A percentile compares a stretch with the other conserved stretches of the same genome.
Evolutionary conservation across 2,888 invertebrate genomes (phyloP).

Genomic region (Agriopis marginaria): DNA sequence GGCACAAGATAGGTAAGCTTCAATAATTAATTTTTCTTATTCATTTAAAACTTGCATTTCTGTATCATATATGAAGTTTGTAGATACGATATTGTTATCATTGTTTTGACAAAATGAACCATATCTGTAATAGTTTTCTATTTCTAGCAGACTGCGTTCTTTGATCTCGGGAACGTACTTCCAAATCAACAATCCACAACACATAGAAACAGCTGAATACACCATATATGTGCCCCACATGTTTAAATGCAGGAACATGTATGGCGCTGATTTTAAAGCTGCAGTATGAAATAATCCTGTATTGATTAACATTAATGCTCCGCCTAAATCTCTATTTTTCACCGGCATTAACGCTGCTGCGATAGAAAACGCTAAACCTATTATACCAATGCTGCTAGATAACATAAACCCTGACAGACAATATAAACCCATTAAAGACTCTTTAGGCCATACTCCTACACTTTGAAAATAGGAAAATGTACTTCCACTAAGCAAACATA

Average conservation of each 20-base stretch:
- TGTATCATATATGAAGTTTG: neutral
- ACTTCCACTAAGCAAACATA: constrained; percentile 28
- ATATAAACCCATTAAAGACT: constrained; percentile 39
- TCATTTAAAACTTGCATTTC: no score
- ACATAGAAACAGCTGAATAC: constrained; percentile 35
- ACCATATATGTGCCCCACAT: constrained; percentile 38
- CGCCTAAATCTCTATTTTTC: constrained; percentile 41
- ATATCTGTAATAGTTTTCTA: constrained; percentile 40
- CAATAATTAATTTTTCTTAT: no score
- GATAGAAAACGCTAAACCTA: constrained; percentile 39
- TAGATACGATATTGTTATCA: neutral
- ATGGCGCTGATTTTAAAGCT: constrained; percentile 39
- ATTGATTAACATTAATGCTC: constrained; percentile 37
- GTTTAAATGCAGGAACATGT: constrained; percentile 37
- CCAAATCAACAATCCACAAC: constrained; percentile 40
- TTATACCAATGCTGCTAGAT: constrained; percentile 12
- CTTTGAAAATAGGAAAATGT: constrained; percentile 37
- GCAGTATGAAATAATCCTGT: constrained; percentile 39
- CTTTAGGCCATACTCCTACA: constrained; percentile 21
- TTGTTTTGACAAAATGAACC: neutral
- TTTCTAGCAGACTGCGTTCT: constrained; percentile 38
- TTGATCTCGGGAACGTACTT: constrained; percentile 45
- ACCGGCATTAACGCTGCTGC: constrained; percentile 44
- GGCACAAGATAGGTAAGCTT: no score
- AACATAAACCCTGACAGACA: constrained; percentile 35